These are phyloP conservation scores for Lasioglossum figueresi DNA, from an alignment of 2,888 invertebrate genomes.

Conservation along the genomic window DNA sequence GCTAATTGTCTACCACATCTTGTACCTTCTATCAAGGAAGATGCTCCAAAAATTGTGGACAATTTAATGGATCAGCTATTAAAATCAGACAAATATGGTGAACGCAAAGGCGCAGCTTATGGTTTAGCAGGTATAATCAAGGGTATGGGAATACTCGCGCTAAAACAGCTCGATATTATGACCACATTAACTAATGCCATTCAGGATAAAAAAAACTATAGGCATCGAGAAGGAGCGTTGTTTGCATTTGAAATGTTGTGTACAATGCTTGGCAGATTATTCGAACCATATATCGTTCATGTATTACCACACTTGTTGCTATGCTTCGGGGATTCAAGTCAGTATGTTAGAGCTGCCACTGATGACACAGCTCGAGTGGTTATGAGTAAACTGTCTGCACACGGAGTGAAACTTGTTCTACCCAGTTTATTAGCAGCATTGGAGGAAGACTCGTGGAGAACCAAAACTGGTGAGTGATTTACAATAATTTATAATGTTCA, in stretches of 20 bases:
- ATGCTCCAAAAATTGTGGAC: slow-evolving; percentile 94
- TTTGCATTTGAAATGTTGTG: slow-evolving; percentile 99
- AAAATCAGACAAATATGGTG: slow-evolving; percentile 96
- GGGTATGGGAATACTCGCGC: slow-evolving; percentile 97
- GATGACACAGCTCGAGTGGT: slow-evolving; percentile 98
- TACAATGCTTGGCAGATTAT: slow-evolving; percentile 96
- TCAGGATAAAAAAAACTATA: slow-evolving; percentile 98
- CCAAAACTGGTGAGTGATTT: slow-evolving; percentile 90
- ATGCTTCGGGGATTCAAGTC: slow-evolving; percentile 98
- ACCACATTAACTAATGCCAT: slow-evolving; percentile 95
- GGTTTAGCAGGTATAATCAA: slow-evolving; percentile 98
- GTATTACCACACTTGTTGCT: slow-evolving; percentile 96
- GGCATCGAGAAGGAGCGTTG: slow-evolving; percentile 96
- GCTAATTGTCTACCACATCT: slow-evolving; percentile 97
- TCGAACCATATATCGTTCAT: slow-evolving; percentile 99
- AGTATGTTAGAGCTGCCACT: slow-evolving; percentile 97
- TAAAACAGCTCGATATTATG: slow-evolving; percentile 98
- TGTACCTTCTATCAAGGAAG: slow-evolving; percentile 95
- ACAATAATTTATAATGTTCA: slow-evolving; percentile 8
- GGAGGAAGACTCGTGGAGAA: slow-evolving; percentile 99
- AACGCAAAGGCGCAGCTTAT: slow-evolving; percentile 97
- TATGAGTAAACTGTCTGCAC: slow-evolving; percentile 96
- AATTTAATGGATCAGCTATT: slow-evolving; percentile 94
- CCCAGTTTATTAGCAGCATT: slow-evolving; percentile 96
- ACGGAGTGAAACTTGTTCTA: slow-evolving; percentile 98